Conservation (phyloP, 2,113 vertebrate genomes). For the Prionailurus viverrinus region DNA sequence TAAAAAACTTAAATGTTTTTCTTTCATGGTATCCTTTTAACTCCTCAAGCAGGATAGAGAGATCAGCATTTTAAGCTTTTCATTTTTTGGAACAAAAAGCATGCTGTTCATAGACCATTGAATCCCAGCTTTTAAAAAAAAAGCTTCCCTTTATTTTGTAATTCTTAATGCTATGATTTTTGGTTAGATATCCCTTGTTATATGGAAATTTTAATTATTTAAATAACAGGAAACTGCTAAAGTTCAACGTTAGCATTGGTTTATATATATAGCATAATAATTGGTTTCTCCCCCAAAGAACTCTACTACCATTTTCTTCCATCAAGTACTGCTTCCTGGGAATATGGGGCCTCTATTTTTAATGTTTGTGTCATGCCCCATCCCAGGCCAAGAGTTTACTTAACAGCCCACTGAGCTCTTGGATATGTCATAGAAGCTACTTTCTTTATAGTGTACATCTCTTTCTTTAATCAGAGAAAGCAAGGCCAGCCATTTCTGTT, state of each 20-base stretch:
- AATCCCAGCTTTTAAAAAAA: slow-evolving; percentile 58
- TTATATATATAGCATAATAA: not conserved
- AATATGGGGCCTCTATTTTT: not conserved
- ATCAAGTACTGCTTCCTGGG: not conserved
- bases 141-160: slow-evolving; percentile 53
- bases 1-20: slow-evolving; percentile 84
- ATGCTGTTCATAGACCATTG: slow-evolving; percentile 35
- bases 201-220: slow-evolving; percentile 47
- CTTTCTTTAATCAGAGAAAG: slow-evolving; percentile 44
- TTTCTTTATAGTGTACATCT: slow-evolving; percentile 32
- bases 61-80: slow-evolving; percentile 48
- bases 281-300: not conserved
- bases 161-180: not conserved
- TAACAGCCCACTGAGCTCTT: not conserved
- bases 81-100: slow-evolving; percentile 51
- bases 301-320: not conserved
- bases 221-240: slow-evolving; percentile 37
- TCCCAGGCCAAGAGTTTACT: not conserved
- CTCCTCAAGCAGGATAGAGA: slow-evolving; percentile 65
- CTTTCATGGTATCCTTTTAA: slow-evolving; percentile 58
- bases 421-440: not conserved
- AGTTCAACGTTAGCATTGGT: not conserved
- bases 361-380: not conserved
- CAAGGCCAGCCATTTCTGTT: slow-evolving; percentile 34
- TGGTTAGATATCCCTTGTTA: slow-evolving; percentile 65